phyloP scores from a whole-genome alignment of 2,797 vertebrate species.

The Lycodopsis pacificus region DNA sequence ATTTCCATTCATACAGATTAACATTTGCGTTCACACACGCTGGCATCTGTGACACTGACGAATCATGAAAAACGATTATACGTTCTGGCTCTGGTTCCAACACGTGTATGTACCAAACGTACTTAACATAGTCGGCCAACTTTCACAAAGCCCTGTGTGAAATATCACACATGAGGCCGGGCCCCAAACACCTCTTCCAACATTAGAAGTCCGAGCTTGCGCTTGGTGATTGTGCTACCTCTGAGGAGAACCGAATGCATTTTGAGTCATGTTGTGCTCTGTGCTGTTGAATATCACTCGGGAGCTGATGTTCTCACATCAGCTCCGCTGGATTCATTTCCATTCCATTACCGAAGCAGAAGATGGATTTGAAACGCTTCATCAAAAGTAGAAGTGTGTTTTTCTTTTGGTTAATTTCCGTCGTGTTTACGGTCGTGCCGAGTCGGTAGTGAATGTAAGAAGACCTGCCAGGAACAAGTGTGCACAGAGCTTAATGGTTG shows the following conservation, averaged over 20 bases:
- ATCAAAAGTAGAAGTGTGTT: constrained; percentile 35
- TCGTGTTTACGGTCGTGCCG: constrained; percentile 45
- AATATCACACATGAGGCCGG: constrained; percentile 63
- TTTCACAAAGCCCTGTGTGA: constrained; percentile 65
- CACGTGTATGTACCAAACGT: constrained; percentile 30
- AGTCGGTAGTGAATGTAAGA: constrained; percentile 46
- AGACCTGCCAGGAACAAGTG: constrained; percentile 75
- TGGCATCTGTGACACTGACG: neutral
- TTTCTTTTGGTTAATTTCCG: constrained; percentile 45
- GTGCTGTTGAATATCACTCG: constrained; percentile 1
- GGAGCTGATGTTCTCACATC: neutral
- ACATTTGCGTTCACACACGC: constrained; percentile 1
- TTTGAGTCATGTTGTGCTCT: neutral
- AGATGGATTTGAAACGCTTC: constrained; percentile 18
- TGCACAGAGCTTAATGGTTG: constrained; percentile 71
- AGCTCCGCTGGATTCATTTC: constrained; percentile 10
- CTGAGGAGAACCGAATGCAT: neutral
- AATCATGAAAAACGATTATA: neutral
- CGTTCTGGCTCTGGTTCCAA: constrained; percentile 11
- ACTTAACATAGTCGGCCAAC: constrained; percentile 23
- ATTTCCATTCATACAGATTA: constrained; percentile 28
- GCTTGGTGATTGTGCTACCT: constrained; percentile 4
- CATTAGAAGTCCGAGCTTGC: constrained; percentile 27
- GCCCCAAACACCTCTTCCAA: constrained; percentile 47
- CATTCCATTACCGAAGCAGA: neutral